phyloP scores from a whole-genome alignment of 2,888 invertebrate species.

The Eilema sororculum region DNA sequence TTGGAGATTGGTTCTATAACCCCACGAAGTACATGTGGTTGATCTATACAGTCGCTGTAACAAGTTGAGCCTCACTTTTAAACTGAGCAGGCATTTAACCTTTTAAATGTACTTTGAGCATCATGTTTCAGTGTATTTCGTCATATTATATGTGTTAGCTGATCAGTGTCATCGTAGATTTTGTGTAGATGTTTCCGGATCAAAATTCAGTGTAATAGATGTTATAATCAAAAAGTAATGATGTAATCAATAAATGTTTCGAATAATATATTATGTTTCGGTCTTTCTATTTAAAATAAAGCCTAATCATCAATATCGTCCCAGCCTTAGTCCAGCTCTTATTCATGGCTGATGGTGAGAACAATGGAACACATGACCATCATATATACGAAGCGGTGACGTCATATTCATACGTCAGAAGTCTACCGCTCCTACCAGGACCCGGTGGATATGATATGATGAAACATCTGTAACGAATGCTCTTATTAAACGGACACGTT shows the following conservation, averaged over 20 bases:
- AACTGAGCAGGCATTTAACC: not conserved
- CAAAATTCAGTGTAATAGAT: constrained; percentile 19
- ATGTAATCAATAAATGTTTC: not conserved
- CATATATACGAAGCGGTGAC: too few relatives aligned
- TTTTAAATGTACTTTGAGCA: not conserved
- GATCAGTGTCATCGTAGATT: not conserved
- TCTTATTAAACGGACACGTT: too few relatives aligned
- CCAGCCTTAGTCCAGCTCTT: too few relatives aligned
- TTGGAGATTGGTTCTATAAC: not conserved
- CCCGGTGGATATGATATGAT: too few relatives aligned
- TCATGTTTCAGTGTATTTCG: not conserved
- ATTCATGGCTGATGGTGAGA: too few relatives aligned
- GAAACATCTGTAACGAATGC: too few relatives aligned
- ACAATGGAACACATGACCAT: too few relatives aligned
- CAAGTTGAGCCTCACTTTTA: not conserved
- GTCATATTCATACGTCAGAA: too few relatives aligned
- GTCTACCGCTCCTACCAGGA: too few relatives aligned
- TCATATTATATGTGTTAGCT: not conserved
- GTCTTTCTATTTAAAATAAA: not conserved
- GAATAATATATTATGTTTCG: not conserved
- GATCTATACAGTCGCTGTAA: not conserved
- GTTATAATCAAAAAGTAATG: not conserved
- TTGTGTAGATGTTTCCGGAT: constrained; percentile 13
- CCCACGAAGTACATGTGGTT: not conserved
- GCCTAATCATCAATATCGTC: not conserved